Percentiles rank a stretch among this genome's conserved stretches.
phyloP scores from a whole-genome alignment of 2,113 vertebrate species.

The Tachuris rubrigastra region DNA sequence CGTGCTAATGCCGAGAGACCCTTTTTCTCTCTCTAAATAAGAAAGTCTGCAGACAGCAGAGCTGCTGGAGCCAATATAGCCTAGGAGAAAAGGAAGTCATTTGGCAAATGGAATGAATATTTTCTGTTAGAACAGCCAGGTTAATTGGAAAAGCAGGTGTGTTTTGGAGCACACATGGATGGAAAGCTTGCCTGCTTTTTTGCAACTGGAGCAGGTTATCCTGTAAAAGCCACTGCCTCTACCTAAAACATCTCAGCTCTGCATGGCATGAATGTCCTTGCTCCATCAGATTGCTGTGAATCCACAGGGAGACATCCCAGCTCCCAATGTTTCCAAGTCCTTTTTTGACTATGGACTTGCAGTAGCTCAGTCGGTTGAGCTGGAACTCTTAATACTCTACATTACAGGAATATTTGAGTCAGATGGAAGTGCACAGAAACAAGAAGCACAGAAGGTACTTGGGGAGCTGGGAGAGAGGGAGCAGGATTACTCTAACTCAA shows the following conservation, averaged over 20 bases:
- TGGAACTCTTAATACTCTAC: neutral
- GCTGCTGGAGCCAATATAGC: neutral
- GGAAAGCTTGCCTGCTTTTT: neutral
- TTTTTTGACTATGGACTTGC: neutral
- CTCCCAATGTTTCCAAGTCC: neutral
- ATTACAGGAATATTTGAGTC: neutral
- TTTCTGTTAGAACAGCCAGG: neutral
- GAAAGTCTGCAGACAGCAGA: neutral
- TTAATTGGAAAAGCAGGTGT: neutral
- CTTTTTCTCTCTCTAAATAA: neutral
- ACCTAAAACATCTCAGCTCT: neutral
- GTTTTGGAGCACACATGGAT: accelerated
- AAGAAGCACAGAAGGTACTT: neutral
- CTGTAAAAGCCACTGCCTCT: neutral
- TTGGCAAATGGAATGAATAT: neutral
- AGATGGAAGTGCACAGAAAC: neutral
- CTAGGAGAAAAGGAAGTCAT: neutral
- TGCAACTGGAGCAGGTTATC: neutral
- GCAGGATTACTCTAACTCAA: neutral
- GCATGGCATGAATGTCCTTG: no score
- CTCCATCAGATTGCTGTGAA: neutral
- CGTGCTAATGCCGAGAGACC: accelerated
- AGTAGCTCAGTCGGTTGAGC: neutral
- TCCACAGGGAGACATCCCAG: neutral
- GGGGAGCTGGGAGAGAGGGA: neutral